phyloP scores from a whole-genome alignment of 1,140 invertebrate genomes.

The Planococcus citri region DNA sequence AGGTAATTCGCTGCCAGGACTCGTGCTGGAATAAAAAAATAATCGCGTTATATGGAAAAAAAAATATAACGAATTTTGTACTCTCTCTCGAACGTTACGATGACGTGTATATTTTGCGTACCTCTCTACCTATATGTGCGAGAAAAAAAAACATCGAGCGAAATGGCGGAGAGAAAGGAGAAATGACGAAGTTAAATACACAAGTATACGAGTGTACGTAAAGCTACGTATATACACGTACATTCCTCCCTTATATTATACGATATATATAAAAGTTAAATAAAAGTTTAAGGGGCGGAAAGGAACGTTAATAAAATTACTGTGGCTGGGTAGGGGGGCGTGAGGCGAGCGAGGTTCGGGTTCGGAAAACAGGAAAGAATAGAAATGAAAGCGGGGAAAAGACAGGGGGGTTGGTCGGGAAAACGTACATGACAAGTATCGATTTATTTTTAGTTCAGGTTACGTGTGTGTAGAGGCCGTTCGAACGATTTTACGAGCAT shows the following conservation, averaged over 20 bases:
- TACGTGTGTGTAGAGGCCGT: conserved; percentile 10
- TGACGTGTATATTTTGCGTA: too few species aligned
- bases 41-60: too few species aligned
- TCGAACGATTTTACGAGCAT: background rate
- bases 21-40: too few species aligned
- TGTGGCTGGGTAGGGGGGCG: too few species aligned
- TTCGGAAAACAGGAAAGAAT: conserved; percentile 14
- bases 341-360: background rate
- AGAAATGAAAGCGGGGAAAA: conserved; percentile 5
- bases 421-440: conserved; percentile 16
- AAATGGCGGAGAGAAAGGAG: too few species aligned
- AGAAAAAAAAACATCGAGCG: too few species aligned
- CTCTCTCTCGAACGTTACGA: too few species aligned
- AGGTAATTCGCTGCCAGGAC: too few species aligned
- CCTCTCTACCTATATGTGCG: too few species aligned
- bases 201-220: too few species aligned
- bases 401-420: background rate
- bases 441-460: conserved; percentile 17
- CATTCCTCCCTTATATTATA: background rate
- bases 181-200: too few species aligned
- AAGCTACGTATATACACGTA: background rate
- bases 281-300: conserved; percentile 9
- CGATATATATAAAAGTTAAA: conserved; percentile 11
- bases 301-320: conserved; percentile 14
- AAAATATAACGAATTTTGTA: too few species aligned